These are phyloP conservation scores for Dorcus parallelipipedus DNA, from an alignment of 2,888 invertebrate species.

Conservation along the genomic window DNA sequence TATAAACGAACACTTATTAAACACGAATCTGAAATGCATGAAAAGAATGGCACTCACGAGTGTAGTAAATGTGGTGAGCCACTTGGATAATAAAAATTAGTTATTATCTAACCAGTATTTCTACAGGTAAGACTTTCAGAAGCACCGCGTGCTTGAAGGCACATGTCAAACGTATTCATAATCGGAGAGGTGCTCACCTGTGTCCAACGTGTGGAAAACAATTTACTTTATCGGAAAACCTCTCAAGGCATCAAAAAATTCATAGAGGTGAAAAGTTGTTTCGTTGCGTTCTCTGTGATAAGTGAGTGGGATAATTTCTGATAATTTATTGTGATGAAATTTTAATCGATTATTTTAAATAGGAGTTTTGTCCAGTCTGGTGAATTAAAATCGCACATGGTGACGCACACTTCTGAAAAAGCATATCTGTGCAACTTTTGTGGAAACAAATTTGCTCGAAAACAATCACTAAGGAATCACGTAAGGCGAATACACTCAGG, in stretches of 20 bases:
- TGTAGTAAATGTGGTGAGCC: too few species aligned
- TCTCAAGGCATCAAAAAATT: constrained; percentile 14
- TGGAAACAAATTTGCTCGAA: constrained; percentile 8
- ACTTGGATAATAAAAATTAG: too few species aligned
- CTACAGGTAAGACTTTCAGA: too few species aligned
- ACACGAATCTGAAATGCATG: too few species aligned
- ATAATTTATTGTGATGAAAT: too few species aligned
- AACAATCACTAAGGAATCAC: constrained; percentile 7
- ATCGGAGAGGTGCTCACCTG: constrained; percentile 17
- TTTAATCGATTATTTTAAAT: too few species aligned
- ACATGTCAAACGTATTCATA: constrained; percentile 9
- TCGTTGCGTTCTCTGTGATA: constrained; percentile 13
- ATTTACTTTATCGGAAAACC: constrained; percentile 20
- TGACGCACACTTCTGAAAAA: constrained; percentile 9
- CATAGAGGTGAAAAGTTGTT: constrained; percentile 14
- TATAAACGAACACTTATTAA: too few species aligned
- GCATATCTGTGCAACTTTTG: constrained; percentile 11
- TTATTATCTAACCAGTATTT: too few species aligned
- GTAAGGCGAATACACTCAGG: constrained; percentile 4
- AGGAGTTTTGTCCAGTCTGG: constrained; percentile 15
- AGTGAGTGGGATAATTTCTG: background rate
- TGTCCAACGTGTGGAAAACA: constrained; percentile 21
- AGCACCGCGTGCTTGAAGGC: too few species aligned
- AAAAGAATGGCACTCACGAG: too few species aligned
- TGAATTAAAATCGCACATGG: constrained; percentile 17